These are phyloP conservation scores for Auanema freiburgensis DNA, from an alignment of 2,888 invertebrate genomes.

Conservation along the genomic window DNA sequence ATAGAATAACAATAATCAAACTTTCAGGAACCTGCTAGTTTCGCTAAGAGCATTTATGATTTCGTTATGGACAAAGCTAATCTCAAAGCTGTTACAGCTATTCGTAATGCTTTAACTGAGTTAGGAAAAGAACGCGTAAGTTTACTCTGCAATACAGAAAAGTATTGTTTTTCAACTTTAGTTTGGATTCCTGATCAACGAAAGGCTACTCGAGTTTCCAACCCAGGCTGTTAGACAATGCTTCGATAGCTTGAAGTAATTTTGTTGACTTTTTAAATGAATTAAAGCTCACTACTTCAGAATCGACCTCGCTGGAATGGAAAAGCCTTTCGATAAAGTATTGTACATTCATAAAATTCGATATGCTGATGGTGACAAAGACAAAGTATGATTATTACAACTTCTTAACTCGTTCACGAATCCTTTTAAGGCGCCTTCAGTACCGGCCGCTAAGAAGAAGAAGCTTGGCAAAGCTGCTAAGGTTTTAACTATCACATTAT, in stretches of 20 bases:
- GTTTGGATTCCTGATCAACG: conserved; percentile 51
- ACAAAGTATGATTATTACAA: neutral
- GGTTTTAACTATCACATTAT: no score
- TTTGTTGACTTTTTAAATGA: conserved; percentile 11
- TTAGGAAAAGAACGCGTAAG: neutral
- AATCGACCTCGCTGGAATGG: conserved; percentile 27
- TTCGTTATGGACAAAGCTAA: conserved; percentile 44
- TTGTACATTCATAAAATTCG: conserved; percentile 47
- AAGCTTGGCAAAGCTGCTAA: no score
- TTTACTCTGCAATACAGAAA: no score
- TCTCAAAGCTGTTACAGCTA: conserved; percentile 39
- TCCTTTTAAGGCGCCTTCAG: no score
- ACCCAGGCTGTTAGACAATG: conserved; percentile 46
- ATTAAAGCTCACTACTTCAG: conserved; percentile 22
- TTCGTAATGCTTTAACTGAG: conserved; percentile 8
- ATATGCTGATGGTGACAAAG: conserved; percentile 22
- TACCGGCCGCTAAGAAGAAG: no score
- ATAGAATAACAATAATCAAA: no score
- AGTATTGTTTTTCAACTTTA: neutral
- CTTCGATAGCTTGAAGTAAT: conserved; percentile 33
- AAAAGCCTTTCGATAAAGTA: conserved; percentile 26
- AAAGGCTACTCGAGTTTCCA: conserved; percentile 58
- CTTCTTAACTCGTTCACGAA: no score
- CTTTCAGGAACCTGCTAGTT: neutral
- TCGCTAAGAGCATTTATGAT: conserved; percentile 26